Evolutionary conservation across 2,113 vertebrate species (phyloP).

Genomic region (Silurus asotus): DNA sequence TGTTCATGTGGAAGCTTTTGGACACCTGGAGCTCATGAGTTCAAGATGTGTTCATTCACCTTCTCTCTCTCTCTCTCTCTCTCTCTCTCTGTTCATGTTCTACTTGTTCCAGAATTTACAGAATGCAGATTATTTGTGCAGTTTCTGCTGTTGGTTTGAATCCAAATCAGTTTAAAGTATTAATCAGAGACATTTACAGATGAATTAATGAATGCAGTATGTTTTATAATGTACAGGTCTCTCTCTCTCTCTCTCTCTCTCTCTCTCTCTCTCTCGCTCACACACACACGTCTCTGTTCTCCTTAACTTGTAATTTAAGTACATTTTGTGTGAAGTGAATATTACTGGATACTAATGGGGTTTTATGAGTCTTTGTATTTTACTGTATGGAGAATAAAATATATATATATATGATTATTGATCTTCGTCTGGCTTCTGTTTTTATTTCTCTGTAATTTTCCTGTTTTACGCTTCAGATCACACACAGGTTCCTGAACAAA

Average conservation of each 20-base stretch:
- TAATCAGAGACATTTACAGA: conserved; percentile 52
- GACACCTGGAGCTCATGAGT: conserved; percentile 42
- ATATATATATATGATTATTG: conserved; percentile 70
- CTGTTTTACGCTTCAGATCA: background rate
- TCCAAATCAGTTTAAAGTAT: conserved; percentile 69
- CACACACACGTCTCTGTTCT: conserved; percentile 83
- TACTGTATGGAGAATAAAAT: conserved; percentile 98
- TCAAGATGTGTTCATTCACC: conserved; percentile 63
- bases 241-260: no score
- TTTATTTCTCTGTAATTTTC: no score
- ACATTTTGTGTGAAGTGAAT: conserved; percentile 95
- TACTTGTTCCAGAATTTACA: conserved; percentile 67
- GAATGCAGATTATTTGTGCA: conserved; percentile 62
- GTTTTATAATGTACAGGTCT: conserved; percentile 82
- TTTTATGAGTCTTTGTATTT: conserved; percentile 98
- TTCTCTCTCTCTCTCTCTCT: conserved; percentile 45
- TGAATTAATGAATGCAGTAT: conserved; percentile 80
- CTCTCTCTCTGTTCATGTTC: conserved; percentile 65
- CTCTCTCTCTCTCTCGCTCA: conserved; percentile 44
- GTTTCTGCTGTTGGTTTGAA: conserved; percentile 64
- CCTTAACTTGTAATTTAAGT: conserved; percentile 75
- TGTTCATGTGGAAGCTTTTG: background rate
- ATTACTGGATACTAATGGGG: conserved; percentile 92
- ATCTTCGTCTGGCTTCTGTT: background rate
- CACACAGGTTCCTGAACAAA: no score